Percentiles rank a stretch among this genome's conserved stretches.
Evolutionary conservation across 2,797 vertebrate genomes (phyloP).

Genomic region (Lepus oiostolus): DNA sequence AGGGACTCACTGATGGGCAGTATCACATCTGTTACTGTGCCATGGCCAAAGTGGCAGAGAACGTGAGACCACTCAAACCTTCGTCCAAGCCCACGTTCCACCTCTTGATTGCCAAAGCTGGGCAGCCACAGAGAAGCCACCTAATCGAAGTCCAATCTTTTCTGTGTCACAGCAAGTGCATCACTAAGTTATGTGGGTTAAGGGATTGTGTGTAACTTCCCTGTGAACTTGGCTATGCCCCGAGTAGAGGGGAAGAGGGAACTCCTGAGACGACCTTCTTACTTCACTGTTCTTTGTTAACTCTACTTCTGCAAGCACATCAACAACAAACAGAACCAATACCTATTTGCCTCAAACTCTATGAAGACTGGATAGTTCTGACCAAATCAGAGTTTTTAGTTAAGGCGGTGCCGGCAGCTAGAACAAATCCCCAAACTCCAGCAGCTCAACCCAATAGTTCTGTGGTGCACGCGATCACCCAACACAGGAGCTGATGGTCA

Average conservation of each 20-base stretch:
- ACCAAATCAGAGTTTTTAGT: not conserved
- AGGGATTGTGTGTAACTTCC: not conserved
- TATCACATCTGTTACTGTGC: not conserved
- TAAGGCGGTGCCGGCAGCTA: not conserved
- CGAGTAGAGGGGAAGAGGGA: slow-evolving; percentile 5
- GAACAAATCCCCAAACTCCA: not conserved
- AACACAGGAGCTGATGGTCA: not conserved
- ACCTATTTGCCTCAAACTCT: not conserved
- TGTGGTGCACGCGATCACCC: not conserved
- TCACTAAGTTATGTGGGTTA: not conserved
- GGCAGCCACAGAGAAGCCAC: not conserved
- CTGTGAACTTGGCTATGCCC: not conserved
- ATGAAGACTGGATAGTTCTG: not conserved
- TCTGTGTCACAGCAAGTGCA: not conserved
- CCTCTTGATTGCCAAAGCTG: not conserved
- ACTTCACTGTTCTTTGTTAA: not conserved
- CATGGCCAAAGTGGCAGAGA: not conserved
- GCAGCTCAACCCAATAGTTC: not conserved
- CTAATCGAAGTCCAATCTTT: not conserved
- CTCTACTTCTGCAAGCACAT: slow-evolving; percentile 12
- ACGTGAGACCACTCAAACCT: too few species aligned
- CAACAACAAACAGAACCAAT: not conserved
- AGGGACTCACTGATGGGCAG: not conserved
- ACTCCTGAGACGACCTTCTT: not conserved
- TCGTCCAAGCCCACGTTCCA: not conserved